A percentile compares a stretch with the other conserved stretches of the same genome.
Conservation (phyloP, 2,113 vertebrate species). For the Grus americana region DNA sequence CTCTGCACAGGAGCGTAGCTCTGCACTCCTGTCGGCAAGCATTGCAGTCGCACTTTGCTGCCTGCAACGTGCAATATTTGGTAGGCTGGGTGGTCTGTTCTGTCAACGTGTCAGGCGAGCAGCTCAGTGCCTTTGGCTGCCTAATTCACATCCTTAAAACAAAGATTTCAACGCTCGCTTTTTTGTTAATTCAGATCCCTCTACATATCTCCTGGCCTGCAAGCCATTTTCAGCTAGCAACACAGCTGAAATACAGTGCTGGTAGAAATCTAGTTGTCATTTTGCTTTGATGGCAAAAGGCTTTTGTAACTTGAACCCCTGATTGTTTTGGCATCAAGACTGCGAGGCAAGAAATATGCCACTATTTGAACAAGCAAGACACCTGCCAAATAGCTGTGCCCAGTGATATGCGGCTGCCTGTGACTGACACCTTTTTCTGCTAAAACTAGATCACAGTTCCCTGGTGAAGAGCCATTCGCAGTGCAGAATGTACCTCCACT, state of each 20-base stretch:
- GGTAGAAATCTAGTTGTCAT: neutral
- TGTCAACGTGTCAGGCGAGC: neutral
- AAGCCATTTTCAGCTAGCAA: no score
- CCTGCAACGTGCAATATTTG: neutral
- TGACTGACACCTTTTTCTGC: no score
- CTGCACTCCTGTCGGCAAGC: no score
- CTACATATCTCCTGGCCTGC: no score
- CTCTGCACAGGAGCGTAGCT: neutral
- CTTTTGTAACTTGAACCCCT: neutral
- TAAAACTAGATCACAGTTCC: no score
- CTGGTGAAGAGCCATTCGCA: no score
- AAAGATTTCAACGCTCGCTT: no score
- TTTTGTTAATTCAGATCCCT: no score
- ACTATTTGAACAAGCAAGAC: neutral
- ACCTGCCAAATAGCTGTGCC: no score
- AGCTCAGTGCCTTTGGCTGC: neutral
- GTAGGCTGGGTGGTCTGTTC: neutral
- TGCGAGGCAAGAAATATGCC: no score
- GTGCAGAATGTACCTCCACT: neutral
- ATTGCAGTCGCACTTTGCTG: neutral
- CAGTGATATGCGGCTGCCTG: no score
- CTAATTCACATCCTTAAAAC: no score
- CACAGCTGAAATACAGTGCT: neutral
- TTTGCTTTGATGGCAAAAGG: neutral
- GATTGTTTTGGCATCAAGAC: neutral